Evolutionary conservation across 2,888 invertebrate species (phyloP).

Genomic region (Strigamia maritima): DNA sequence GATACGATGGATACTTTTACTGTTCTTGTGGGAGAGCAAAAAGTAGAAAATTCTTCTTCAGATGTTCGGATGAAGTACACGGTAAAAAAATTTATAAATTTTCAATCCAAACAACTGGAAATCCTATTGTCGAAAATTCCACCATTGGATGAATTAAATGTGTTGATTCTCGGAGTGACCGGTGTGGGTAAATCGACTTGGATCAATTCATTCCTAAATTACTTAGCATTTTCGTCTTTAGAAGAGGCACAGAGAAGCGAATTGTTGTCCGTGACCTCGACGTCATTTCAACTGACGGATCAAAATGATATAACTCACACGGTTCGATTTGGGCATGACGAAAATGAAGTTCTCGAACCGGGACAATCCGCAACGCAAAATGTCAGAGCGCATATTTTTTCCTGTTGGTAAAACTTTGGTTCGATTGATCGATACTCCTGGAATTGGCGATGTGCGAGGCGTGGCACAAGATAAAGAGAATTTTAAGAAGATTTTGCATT

Average conservation of each 20-base stretch:
- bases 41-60: neutral
- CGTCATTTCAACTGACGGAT: conserved; percentile 31
- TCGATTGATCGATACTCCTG: conserved; percentile 46
- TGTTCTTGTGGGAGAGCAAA: neutral
- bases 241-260: conserved; percentile 8
- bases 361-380: conserved; percentile 36
- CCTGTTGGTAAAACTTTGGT: conserved; percentile 10
- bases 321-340: neutral
- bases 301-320: neutral
- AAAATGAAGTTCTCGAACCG: conserved; percentile 9
- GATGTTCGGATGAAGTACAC: neutral
- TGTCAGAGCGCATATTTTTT: conserved; percentile 33
- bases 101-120: neutral
- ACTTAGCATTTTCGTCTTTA: conserved; percentile 24
- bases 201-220: conserved; percentile 39
- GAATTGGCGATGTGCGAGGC: conserved; percentile 45
- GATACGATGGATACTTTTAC: neutral
- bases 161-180: conserved; percentile 38
- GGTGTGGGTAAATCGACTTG: conserved; percentile 42
- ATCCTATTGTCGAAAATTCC: neutral
- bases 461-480: conserved; percentile 44
- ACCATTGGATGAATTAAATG: neutral
- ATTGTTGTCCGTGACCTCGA: neutral
- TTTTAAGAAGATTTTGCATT: too few species aligned
- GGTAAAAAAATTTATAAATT: neutral